Evolutionary conservation across 2,888 invertebrate genomes (phyloP), one percentile per base, ranked within the genome.

Genomic region (Alentia gelatinosa): DNA sequence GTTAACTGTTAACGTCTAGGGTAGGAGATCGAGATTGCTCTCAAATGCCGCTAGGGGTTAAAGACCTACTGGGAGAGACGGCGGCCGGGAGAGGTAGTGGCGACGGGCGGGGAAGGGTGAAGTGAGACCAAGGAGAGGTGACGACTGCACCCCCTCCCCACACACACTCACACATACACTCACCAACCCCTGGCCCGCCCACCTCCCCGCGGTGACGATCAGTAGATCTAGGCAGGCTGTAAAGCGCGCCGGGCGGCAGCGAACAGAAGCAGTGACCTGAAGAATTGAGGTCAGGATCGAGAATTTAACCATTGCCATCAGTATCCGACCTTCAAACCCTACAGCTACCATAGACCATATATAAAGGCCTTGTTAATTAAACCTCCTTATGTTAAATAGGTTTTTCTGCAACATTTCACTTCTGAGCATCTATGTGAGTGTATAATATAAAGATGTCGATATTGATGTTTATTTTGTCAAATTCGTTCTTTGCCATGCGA

Each of bases 271-370:
- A 68, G 68, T 68, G 68, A 68, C 68, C 68, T 68, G 68, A 12
- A 68, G 68, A 68, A 68, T 68, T 68, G 68, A 68, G 68, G 68
- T 68, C 68, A 30, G 30, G 68, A 68, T 68, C 68, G 30, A 68
- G 68, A 68, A 68, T 26, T 68, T 30, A 68, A 30, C 68, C 68
- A 26, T 30, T 26, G 68, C 26, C 30, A 68, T n/a, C 33, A 30
- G n/a, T 30, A 9, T n/a, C 68, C 33, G 12, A 68, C 30, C 68
- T 12, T 68, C 30, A 30, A 30, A 68, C 68, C 68, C 30, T 68
- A 15, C 30, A 12, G 9, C 56, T 56, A 1, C 56, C 56, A 19
- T n/a, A n/a, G n/a, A n/a, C n/a, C n/a, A n/a, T n/a, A n/a, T n/a
- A n/a, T n/a, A n/a, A n/a, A n/a, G n/a, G n/a, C n/a, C n/a, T n/a